phyloP scores from a whole-genome alignment of 2,113 vertebrate genomes.

The Bubo blakistoni region DNA sequence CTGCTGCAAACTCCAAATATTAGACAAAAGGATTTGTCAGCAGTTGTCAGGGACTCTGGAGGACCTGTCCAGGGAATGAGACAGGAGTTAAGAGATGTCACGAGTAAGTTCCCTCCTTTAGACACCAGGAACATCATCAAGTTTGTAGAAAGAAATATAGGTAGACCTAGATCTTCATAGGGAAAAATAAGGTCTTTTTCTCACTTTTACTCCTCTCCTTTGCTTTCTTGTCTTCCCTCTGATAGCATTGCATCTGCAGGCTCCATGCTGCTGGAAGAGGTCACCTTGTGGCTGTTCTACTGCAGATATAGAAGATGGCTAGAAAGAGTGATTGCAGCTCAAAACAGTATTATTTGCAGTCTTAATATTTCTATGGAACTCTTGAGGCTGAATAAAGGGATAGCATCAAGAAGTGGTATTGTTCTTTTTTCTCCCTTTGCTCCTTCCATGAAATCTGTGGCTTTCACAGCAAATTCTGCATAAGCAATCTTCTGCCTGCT shows the following conservation, averaged over 20 bases:
- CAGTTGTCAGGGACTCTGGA: neutral
- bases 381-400: constrained; percentile 5
- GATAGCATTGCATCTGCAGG: neutral
- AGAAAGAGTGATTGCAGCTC: constrained; percentile 18
- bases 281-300: constrained; percentile 33
- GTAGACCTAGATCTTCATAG: neutral
- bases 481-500: neutral
- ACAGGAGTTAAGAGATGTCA: neutral
- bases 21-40: neutral
- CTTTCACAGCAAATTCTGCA: neutral
- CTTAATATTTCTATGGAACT: constrained; percentile 49
- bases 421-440: constrained; percentile 9
- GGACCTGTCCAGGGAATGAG: neutral
- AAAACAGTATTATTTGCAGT: constrained; percentile 16
- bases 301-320: constrained; percentile 9
- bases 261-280: constrained; percentile 1
- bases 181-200: neutral
- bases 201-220: neutral
- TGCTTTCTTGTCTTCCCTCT: neutral
- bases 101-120: neutral
- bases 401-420: neutral
- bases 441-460: neutral
- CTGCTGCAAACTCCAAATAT: neutral
- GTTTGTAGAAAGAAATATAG: neutral
- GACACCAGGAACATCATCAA: neutral